Conservation (phyloP, 2,797 vertebrate genomes). For the Galaxias olidus region DNA sequence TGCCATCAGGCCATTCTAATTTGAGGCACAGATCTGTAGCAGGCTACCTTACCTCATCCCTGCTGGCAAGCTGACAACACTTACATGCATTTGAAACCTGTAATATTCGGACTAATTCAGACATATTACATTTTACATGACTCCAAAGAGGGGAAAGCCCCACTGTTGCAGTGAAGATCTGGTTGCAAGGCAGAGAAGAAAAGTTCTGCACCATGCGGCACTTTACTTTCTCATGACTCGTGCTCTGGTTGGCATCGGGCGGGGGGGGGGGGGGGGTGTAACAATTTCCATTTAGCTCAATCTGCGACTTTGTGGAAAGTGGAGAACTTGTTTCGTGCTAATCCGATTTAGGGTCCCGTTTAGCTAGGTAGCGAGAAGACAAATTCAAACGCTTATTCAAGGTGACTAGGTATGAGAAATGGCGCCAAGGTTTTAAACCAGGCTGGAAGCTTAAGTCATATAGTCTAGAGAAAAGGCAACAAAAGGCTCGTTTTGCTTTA, state of each 20-base stretch:
- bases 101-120: conserved; percentile 64
- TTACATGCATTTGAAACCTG: conserved; percentile 63
- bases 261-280: too few species aligned
- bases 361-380: neutral
- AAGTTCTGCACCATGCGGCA: conserved; percentile 17
- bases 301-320: conserved; percentile 25
- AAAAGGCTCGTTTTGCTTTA: conserved; percentile 17
- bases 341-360: conserved; percentile 13
- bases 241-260: conserved; percentile 28
- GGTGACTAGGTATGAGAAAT: neutral
- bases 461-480: neutral
- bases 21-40: conserved; percentile 64
- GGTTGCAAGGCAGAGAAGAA: conserved; percentile 44
- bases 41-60: conserved; percentile 55
- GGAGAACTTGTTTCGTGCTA: conserved; percentile 5
- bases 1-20: conserved; percentile 53
- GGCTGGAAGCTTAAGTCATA: conserved; percentile 6
- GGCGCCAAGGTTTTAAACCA: neutral
- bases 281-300: conserved; percentile 38
- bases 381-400: neutral
- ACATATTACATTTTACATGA: conserved; percentile 69
- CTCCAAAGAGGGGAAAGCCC: conserved; percentile 56
- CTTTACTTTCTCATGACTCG: conserved; percentile 41
- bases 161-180: conserved; percentile 56
- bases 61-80: conserved; percentile 58